Percentiles rank a stretch among this genome's conserved stretches.
Conservation (phyloP, 2,888 invertebrate species). For the Eupithecia vulgata region DNA sequence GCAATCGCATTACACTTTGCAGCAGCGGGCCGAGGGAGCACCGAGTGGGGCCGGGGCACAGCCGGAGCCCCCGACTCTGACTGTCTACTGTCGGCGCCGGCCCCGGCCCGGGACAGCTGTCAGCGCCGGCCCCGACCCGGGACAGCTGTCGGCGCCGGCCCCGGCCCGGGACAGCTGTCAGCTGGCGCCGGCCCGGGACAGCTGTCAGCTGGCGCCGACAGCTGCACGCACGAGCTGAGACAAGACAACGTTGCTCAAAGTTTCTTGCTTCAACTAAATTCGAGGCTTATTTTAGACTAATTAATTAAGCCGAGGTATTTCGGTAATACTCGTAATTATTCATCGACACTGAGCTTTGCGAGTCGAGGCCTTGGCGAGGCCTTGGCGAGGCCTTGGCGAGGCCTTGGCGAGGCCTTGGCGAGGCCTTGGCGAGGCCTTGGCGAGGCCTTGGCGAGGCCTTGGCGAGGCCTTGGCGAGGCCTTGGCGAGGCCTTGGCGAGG, state of each 20-base stretch:
- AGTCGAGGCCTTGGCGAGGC: neutral
- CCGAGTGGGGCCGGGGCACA: neutral
- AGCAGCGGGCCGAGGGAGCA: neutral
- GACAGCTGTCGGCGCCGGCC: too few species aligned
- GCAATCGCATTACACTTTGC: neutral
- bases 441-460: too few species aligned
- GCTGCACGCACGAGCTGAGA: neutral
- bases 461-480: too few species aligned
- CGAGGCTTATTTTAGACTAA: conserved; percentile 9
- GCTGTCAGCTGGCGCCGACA: too few species aligned
- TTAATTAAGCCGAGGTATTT: neutral
- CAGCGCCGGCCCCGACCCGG: neutral
- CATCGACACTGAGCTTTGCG: conserved; percentile 1
- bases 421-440: too few species aligned
- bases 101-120: neutral
- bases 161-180: neutral
- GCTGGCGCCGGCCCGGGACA: neutral
- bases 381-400: too few species aligned
- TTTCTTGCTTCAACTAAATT: neutral
- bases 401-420: too few species aligned
- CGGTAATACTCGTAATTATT: conserved; percentile 5
- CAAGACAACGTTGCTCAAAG: neutral
- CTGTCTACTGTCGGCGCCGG: too few species aligned
- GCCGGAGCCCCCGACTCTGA: too few species aligned
- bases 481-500: too few species aligned